phyloP scores from a whole-genome alignment of 2,888 invertebrate genomes.

The Dendrolimus pini region DNA sequence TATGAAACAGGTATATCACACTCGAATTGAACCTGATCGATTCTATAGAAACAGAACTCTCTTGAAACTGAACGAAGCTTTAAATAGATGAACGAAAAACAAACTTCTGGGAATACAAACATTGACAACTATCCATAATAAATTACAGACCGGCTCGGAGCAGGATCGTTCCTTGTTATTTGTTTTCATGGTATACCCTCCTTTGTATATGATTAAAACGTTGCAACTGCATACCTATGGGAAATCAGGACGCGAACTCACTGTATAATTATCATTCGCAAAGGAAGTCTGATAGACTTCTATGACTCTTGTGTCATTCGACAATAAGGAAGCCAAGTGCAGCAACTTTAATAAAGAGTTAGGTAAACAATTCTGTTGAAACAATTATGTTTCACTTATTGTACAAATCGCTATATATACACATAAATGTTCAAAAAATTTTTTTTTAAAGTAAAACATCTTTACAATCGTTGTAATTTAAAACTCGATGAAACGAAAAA shows the following conservation, averaged over 20 bases:
- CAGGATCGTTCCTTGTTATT: slow-evolving; percentile 35
- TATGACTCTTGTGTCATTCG: neutral
- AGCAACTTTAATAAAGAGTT: no score
- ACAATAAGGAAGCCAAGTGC: neutral
- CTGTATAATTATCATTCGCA: slow-evolving; percentile 70
- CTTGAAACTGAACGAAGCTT: slow-evolving; percentile 18
- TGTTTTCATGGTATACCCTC: slow-evolving; percentile 66
- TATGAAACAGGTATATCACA: no score
- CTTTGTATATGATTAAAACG: slow-evolving; percentile 72
- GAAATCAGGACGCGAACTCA: slow-evolving; percentile 69
- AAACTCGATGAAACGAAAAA: no score
- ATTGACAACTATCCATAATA: slow-evolving; percentile 42
- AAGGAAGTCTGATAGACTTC: slow-evolving; percentile 37
- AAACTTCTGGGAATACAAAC: slow-evolving; percentile 36
- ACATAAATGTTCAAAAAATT: no score
- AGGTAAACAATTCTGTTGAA: no score
- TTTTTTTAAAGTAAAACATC: no score
- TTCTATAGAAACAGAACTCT: slow-evolving; percentile 1
- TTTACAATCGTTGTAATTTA: no score
- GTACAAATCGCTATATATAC: no score
- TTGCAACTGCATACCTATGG: slow-evolving; percentile 64
- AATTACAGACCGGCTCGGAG: slow-evolving; percentile 45
- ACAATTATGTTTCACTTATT: no score
- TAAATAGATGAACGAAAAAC: slow-evolving; percentile 44
- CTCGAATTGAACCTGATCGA: slow-evolving; percentile 14